Evolutionary conservation across 2,888 invertebrate species (phyloP).

Genomic region (Oxyscelio sp.): DNA sequence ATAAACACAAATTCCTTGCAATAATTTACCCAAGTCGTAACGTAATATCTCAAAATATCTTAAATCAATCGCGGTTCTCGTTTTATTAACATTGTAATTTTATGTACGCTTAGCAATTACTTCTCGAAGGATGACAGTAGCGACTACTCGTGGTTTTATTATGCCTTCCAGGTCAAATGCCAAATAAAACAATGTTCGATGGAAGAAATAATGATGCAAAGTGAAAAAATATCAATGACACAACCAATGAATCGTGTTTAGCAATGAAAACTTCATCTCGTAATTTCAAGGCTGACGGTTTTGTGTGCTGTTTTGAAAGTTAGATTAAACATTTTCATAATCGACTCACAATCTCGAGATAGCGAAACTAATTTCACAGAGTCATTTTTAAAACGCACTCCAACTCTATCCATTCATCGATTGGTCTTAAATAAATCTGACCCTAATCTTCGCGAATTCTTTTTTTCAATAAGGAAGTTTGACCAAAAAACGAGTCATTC

Average conservation of each 20-base stretch:
- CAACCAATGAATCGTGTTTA: conserved; percentile 7
- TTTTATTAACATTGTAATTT: conserved; percentile 37
- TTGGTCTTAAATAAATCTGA: no score
- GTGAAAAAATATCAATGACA: conserved; percentile 18
- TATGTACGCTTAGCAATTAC: conserved; percentile 34
- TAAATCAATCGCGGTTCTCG: conserved; percentile 24
- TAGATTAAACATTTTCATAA: not conserved
- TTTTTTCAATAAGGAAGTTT: conserved; percentile 3
- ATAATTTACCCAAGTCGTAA: conserved; percentile 23
- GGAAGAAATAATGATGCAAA: not conserved
- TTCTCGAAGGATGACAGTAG: conserved; percentile 32
- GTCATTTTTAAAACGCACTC: not conserved
- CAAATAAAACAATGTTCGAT: conserved; percentile 34
- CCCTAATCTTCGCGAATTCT: no score
- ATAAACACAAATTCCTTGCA: conserved; percentile 34
- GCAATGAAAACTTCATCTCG: not conserved
- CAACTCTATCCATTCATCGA: no score
- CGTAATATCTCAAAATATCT: conserved; percentile 9
- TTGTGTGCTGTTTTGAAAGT: not conserved
- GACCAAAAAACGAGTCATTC: no score
- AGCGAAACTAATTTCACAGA: not conserved
- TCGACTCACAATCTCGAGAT: not conserved
- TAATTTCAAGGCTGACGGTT: conserved; percentile 8
- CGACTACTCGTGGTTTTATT: conserved; percentile 1
- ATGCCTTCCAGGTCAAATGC: conserved; percentile 39